Base-by-base conservation (phyloP, 2,113 vertebrate species). In the Sisor rabdophorus region DNA sequence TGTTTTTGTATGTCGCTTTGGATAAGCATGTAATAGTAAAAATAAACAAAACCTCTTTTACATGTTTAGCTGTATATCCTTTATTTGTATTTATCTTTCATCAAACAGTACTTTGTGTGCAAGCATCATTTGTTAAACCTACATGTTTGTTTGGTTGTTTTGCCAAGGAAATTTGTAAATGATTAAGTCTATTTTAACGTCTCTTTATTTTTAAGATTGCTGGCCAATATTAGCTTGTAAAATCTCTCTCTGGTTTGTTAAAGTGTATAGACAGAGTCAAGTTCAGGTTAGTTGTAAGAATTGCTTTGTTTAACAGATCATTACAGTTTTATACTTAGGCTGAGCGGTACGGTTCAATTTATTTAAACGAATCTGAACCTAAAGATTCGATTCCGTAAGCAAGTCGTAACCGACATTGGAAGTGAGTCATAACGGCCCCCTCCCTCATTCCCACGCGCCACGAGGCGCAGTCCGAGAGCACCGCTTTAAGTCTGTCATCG, bases 401-500 rank as follows among this genome's bases (percentile, higher is more conserved):
- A 44, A 74, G 26, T 74, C 72, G 26, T 63, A n/a, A 32, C 5
- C 24, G 44, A 74, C 44, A 16, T 61, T 26, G 13, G 72, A 22
- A 74, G 72, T 74, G 72, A 74, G 56, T 74, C 72, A 74, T 74
- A 74, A 61, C 72, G 10, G 44, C 56, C 56, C 71, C 72, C 72
- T 74, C 72, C 72, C 72, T 61, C 40, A 17, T 52, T 32, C 72
- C 58, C 72, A 74, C 58, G 72, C 71, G 55, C 71, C 54, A 48
- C 55, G 47, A 10, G 56, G 70, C 52, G 48, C 53, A 44, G 54
- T 24, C 71, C 17, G 36, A 19, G 65, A 69, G 47, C 65, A 30
- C 24, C 16, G 48, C 24, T 3, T 68, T 17, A 28, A 52, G 24
- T 69, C 52, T 15, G 19, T 61, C 12, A 30, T 12, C 58, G 15